A percentile compares a stretch with the other conserved stretches of the same genome.
Evolutionary conservation across 2,113 vertebrate genomes (phyloP).

Genomic region (Delphinus delphis): DNA sequence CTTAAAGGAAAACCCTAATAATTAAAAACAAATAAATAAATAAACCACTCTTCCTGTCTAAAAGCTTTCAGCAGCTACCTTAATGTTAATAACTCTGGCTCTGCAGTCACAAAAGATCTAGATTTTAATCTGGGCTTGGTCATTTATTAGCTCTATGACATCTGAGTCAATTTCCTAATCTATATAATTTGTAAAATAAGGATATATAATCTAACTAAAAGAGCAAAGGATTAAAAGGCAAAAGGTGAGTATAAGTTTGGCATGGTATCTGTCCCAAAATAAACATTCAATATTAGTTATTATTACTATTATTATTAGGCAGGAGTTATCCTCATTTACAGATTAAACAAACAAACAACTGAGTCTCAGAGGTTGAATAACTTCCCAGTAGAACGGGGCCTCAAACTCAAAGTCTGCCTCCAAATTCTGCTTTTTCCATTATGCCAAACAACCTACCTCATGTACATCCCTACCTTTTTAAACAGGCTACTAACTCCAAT

Average conservation of each 20-base stretch:
- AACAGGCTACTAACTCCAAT: not conserved
- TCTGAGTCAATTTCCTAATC: not conserved
- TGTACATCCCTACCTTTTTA: not conserved
- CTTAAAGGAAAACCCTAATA: too few species aligned
- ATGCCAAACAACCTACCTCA: not conserved
- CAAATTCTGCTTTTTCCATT: not conserved
- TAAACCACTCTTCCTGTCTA: slow-evolving; percentile 13
- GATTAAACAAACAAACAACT: not conserved
- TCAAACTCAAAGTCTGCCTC: not conserved
- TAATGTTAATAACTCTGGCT: not conserved
- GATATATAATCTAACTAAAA: not conserved
- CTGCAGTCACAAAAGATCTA: slow-evolving; percentile 15
- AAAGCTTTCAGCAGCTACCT: not conserved
- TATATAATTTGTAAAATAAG: slow-evolving; percentile 36
- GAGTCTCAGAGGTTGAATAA: not conserved
- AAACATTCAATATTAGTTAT: not conserved
- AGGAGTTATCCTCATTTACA: not conserved
- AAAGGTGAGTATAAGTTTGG: not conserved
- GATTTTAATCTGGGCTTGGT: slow-evolving; percentile 11
- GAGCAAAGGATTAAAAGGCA: not conserved
- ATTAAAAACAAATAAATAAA: too few species aligned
- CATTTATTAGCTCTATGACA: slow-evolving; percentile 3
- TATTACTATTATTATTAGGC: not conserved
- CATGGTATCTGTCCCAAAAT: not conserved
- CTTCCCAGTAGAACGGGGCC: not conserved